A percentile compares a stretch with the other conserved stretches of the same genome.
Conservation (phyloP, 2,113 vertebrate species). For the Petaurus breviceps region DNA sequence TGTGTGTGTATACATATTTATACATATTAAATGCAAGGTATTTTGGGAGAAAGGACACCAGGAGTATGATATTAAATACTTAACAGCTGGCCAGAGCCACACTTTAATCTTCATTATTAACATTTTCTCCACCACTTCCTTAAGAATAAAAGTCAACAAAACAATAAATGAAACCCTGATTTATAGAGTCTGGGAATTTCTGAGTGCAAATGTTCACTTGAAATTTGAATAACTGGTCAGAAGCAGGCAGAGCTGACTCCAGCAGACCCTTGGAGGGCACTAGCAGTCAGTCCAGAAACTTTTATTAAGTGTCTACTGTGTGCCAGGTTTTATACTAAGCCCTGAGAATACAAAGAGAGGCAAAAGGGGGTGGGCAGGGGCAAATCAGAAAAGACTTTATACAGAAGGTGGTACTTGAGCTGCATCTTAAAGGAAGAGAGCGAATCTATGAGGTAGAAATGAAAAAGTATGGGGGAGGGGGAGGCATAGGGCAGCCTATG, state of each 20-base stretch:
- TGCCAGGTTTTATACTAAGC: not conserved
- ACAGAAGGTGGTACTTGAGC: not conserved
- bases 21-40: not conserved
- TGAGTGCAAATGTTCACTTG: not conserved
- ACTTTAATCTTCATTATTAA: not conserved
- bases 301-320: not conserved
- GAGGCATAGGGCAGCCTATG: not conserved
- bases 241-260: not conserved
- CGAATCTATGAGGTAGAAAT: too few species aligned
- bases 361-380: not conserved
- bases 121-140: not conserved
- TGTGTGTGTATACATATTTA: too few species aligned
- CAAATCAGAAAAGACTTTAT: not conserved
- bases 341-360: not conserved
- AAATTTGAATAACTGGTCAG: not conserved
- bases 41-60: not conserved
- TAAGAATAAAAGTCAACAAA: not conserved
- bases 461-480: too few species aligned
- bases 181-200: not conserved
- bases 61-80: not conserved
- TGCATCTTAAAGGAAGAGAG: not conserved
- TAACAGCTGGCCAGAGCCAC: not conserved
- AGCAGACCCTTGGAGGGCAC: not conserved
- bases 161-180: not conserved
- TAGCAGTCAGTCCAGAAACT: not conserved